Evolutionary conservation across 2,113 vertebrate species (phyloP), one percentile per base, ranked within the genome.

Genomic region (Lanius ludovicianus): DNA sequence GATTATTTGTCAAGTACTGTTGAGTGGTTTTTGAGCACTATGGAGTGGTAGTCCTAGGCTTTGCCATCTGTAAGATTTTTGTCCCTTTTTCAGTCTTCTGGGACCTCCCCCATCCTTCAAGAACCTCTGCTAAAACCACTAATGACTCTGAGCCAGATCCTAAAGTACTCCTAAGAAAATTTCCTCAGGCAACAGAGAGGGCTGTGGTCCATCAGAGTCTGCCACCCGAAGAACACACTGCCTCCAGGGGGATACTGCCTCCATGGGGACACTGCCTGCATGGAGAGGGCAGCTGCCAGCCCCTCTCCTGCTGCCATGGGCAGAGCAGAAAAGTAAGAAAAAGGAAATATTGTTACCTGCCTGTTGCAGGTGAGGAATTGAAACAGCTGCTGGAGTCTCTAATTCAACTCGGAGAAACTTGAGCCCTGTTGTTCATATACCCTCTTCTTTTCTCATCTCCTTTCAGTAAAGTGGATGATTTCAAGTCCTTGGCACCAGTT

Each of bases 191-290:
- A 57, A 1, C 21, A 11, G 65, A 20, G 44, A 33, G 12, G 35
- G 3, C n/a, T 77, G 39, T 1, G 4, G 39, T 33, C 57, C 20
- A 10, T 35, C 16, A 13, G 15, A 15, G n/a, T 67, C 33, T 1
- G 1, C 37, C 41, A 44, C 25, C 30, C 1, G 0, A 41, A 65
- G 37, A 46, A 46, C 15, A 21, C 0, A 1, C 14, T 24, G 15
- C n/a, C 59, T 63, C 16, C 67, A 42, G 15, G 65, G 30, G 27
- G 11, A 57, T 9, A 0, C 18, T 30, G 19, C n/a, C 59, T 63
- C 16, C 65, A 35, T 9, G 65, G 30, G 27, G 11, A 57, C 11
- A 33, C 25, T 68, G 69, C 9, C 53, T 78, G 46, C 53, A 22
- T 2, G 2, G 33, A 21, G 19, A 59, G 17, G 56, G 20, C 1